Conservation (phyloP, 2,113 vertebrate genomes). For the Perca schrenkii region DNA sequence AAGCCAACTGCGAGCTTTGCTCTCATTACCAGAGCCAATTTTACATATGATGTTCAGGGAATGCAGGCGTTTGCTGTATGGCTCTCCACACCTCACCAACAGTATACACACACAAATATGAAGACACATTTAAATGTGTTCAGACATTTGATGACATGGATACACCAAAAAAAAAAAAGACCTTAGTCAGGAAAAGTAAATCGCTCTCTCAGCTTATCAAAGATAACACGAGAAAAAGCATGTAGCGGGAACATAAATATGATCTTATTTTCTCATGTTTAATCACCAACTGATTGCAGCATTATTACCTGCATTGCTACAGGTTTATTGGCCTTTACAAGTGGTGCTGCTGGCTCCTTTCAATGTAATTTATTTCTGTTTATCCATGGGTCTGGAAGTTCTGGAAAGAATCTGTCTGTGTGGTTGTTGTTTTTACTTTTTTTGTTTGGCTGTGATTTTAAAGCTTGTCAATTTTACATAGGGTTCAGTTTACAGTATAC, state of each 20-base stretch:
- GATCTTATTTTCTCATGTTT: neutral
- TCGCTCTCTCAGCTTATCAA: conserved; percentile 17
- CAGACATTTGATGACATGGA: neutral
- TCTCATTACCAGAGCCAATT: conserved; percentile 51
- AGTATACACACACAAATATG: conserved; percentile 3
- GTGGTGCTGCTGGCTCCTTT: neutral
- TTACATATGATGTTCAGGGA: conserved; percentile 32
- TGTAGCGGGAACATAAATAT: neutral
- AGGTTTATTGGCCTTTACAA: too few relatives aligned
- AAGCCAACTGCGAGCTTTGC: conserved; percentile 32
- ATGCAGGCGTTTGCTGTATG: neutral
- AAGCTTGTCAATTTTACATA: neutral
- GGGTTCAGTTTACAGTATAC: too few relatives aligned
- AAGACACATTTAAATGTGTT: conserved; percentile 20
- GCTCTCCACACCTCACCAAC: neutral
- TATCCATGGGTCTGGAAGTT: neutral
- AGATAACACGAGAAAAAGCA: neutral
- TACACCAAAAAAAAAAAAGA: conserved; percentile 2
- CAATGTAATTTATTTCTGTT: neutral
- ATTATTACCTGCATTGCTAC: neutral
- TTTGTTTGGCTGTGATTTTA: neutral
- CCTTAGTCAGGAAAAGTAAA: conserved; percentile 31
- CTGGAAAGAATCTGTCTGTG: neutral
- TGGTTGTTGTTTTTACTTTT: neutral
- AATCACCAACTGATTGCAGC: neutral